Base-by-base conservation (phyloP, 1,140 invertebrate species). In the Drosophila dunni region DNA sequence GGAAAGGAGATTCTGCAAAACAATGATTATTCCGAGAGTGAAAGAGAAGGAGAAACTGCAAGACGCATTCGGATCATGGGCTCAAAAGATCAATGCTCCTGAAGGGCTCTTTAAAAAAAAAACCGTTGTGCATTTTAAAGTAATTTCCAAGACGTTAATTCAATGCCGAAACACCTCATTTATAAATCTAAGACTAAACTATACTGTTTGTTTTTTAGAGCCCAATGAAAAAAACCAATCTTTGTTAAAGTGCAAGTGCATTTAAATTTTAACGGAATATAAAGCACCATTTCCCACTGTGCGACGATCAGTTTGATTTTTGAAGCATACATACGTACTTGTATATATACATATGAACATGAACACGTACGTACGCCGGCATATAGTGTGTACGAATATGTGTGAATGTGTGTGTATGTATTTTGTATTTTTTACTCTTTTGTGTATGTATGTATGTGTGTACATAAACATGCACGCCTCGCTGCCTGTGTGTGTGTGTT, bases 1-100 rank as follows among this genome's bases (percentile, higher is more conserved):
- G 38, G 44, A 53, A 62, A 40, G 63, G 42, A 42, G 63, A 77
- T 67, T 77, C 63, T 51, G 15, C 45, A 24, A 48, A 75, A 65
- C 73, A 71, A 65, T 72, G 56, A 72, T 64, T 50, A 38, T 54
- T 40, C n/a, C 10, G 11, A 10, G 3, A 1, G 13, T 13, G 4
- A 42, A 42, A 42, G 11, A 42, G 9, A 42, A 13, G 10, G 6
- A 42, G 10, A 40, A 40, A 11, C 38, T 10, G 38, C 3, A 40
- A 42, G n/a, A 13, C 40, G 11, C 11, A 5, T 7, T 42, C n/a
- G 13, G 40, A 13, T 13, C 40, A 42, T n/a, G 40, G 40, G 40
- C 40, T 42, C 7, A 42, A 6, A n/a, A 42, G 3, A 42, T 42
- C 9, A 42, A 42, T 6, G 11, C 38, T 42, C 0, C 13, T 0